Base-by-base conservation (phyloP, 1,140 invertebrate species). In the Chironomus tepperi region DNA sequence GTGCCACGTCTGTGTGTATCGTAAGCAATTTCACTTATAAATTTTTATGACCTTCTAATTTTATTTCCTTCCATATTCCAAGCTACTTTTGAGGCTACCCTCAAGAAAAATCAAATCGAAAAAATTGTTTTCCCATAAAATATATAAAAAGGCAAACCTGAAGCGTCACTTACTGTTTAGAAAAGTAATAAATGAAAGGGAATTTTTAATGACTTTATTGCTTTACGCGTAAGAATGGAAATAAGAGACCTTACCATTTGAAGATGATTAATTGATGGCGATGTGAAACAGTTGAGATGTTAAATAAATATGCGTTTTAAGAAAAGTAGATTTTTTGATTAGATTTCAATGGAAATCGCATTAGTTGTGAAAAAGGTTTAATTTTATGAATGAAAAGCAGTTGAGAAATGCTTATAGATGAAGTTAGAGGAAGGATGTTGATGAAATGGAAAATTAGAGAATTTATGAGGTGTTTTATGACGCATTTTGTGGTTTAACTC, bases 301-400 rank as follows among this genome's bases (percentile, higher is more conserved):
- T 34, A 34, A 34, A 34, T 34, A 34, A 34, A 34, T 34, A 34
- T 57, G 47, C 47, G 47, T 57, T 57, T 57, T 57, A 2, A 34
- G 24, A 34, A 34, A 34, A 34, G 47, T 57, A 57, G 15, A n/a
- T n/a, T n/a, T n/a, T 57, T 57, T 57, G 47, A 57, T 57, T 57
- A 57, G 47, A 57, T 57, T 57, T 57, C 47, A 57, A 57, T 57
- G 47, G 47, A 57, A 57, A 57, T 57, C 47, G 47, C 47, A 57
- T 57, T 57, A 57, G 24, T 2, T 34, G 24, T 34, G 24, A 34
- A 34, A n/a, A 34, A 34, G 24, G 24, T 34, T 34, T 34, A 1
- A 34, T 2, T 34, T 34, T 5, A 34, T 34, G 5, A 34, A 34
- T 34, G 24, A 34, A 34, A 34, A 34, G 24, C 47, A 12, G 47